Evolutionary conservation across 2,888 invertebrate genomes (phyloP), one percentile per base, ranked within the genome.

Genomic region (Eristalis arbustorum): DNA sequence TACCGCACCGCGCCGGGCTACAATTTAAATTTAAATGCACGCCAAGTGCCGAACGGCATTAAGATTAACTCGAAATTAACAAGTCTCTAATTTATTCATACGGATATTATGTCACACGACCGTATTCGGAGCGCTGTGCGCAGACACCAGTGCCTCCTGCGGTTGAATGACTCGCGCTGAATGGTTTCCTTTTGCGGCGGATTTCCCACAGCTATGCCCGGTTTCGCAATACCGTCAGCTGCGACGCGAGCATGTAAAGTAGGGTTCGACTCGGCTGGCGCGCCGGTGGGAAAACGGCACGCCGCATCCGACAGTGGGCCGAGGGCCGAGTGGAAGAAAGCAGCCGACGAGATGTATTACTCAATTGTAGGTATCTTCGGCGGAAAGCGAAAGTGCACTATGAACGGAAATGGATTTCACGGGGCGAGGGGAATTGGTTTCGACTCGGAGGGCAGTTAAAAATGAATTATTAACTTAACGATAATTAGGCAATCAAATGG

Each of bases 51-150:
- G 25, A 69, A 64, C 63, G 56, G 64, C 68, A 81, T 76, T 73
- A 73, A 61, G 76, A 63, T 81, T 69, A 77, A 81, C 66, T 72
- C 62, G 25, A 71, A 80, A 72, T 84, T 64, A 76, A 72, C 62
- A 62, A 77, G 68, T 73, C 61, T 37, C 63, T 77, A 85, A 85
- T 78, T 71, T 74, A 85, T 82, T 85, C 81, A 85, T 62, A 71
- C 77, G 69, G 64, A 73, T 77, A 82, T 85, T 82, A 85, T 85
- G 82, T 82, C 82, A 85, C 66, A 82, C 73, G 62, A 77, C 85
- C 77, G 69, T 85, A 78, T 78, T 74, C 31, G 42, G 61, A 23
- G 71, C 18, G 25, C 31, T 31, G 31, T 23, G 66, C 62, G 34
- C 14, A 72, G 72, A n/a, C 77, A 34, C 28, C 13, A 34, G 61